phyloP scores from a whole-genome alignment of 1,140 invertebrate species.

The Phymorhynchus buccinoides region DNA sequence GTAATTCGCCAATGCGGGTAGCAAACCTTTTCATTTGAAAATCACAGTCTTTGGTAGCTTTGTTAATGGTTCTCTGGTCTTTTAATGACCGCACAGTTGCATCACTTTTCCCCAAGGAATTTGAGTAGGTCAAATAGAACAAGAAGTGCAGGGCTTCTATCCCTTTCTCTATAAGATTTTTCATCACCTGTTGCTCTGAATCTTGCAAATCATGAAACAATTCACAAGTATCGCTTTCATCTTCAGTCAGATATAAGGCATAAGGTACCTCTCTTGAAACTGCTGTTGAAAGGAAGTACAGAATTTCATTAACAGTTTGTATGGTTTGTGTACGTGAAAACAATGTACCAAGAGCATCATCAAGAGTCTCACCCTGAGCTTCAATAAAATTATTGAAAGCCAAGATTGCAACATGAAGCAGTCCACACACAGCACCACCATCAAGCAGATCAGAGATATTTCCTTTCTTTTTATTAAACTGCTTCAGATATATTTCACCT shows the following conservation, averaged over 20 bases:
- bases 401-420: neutral
- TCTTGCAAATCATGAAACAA: neutral
- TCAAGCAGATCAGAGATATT: neutral
- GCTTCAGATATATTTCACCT: neutral
- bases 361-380: neutral
- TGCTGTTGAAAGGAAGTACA: neutral
- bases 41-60: neutral
- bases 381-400: neutral
- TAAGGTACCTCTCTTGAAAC: too few relatives aligned
- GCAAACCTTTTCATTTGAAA: neutral
- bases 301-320: neutral
- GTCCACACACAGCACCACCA: too few relatives aligned
- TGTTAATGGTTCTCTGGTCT: neutral
- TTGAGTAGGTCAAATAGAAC: neutral
- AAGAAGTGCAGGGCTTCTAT: neutral
- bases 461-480: neutral
- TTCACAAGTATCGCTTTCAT: neutral
- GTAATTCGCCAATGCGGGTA: neutral
- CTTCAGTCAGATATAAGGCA: constrained; percentile 7
- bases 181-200: neutral
- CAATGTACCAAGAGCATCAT: neutral
- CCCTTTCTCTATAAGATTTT: neutral
- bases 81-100: neutral
- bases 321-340: neutral
- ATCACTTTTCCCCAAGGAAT: neutral